phyloP scores from a whole-genome alignment of 1,140 invertebrate species.

The Drosophila sulfurigaster region DNA sequence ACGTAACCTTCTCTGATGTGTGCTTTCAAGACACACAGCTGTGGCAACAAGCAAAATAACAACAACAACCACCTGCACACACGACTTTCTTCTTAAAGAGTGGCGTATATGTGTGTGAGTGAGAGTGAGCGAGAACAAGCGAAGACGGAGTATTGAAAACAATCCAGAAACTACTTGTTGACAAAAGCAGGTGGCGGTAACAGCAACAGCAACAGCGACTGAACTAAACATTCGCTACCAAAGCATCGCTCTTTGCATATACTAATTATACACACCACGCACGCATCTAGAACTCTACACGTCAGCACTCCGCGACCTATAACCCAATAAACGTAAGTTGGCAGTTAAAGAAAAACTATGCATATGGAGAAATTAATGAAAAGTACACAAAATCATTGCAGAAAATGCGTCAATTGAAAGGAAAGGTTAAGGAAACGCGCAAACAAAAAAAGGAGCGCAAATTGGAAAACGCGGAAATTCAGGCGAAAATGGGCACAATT shows the following conservation, averaged over 20 bases:
- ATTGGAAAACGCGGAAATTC: conserved; percentile 72
- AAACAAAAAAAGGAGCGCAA: conserved; percentile 83
- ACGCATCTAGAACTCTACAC: conserved; percentile 40
- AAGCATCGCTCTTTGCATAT: conserved; percentile 23
- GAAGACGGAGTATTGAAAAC: conserved; percentile 26
- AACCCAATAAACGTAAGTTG: conserved; percentile 22
- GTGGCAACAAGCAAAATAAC: conserved; percentile 24
- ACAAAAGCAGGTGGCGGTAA: conserved; percentile 17
- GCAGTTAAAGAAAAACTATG: background rate
- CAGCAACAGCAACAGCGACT: conserved; percentile 5
- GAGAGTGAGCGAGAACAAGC: conserved; percentile 11
- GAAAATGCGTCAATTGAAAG: conserved; percentile 80
- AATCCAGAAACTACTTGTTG: conserved; percentile 55
- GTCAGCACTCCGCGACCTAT: conserved; percentile 37
- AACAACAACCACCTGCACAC: conserved; percentile 38
- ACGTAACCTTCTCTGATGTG: conserved; percentile 19
- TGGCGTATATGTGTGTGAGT: no score
- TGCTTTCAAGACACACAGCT: conserved; percentile 22
- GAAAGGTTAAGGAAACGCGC: conserved; percentile 81
- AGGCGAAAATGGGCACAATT: conserved; percentile 72
- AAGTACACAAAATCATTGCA: conserved; percentile 1
- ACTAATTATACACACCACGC: conserved; percentile 32
- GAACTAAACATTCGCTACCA: background rate
- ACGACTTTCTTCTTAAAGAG: conserved; percentile 25
- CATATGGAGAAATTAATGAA: background rate